These are phyloP conservation scores for Meda fulgida DNA, from an alignment of 2,797 vertebrate genomes.

Conservation along the genomic window DNA sequence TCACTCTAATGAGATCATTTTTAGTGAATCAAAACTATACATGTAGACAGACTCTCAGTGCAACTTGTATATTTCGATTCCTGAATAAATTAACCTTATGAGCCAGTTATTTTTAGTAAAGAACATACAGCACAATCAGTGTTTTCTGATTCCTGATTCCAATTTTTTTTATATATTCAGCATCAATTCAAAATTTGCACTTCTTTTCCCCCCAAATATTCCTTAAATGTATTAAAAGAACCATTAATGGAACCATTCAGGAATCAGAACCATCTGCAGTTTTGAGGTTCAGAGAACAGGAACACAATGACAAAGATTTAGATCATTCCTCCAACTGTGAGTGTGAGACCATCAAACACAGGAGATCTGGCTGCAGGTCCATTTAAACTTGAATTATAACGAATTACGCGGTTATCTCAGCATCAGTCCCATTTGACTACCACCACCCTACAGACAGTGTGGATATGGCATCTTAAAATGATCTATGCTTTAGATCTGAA, in stretches of 20 bases:
- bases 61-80: background rate
- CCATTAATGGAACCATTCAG: constrained; percentile 2
- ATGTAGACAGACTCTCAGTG: no score
- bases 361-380: constrained; percentile 29
- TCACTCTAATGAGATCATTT: no score
- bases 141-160: background rate
- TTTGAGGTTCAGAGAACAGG: constrained; percentile 12
- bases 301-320: constrained; percentile 16
- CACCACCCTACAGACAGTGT: constrained; percentile 15
- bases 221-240: background rate
- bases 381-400: constrained; percentile 42
- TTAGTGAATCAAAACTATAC: background rate
- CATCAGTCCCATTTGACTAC: constrained; percentile 33
- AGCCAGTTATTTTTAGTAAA: background rate
- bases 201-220: background rate
- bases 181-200: background rate
- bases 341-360: background rate
- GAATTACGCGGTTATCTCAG: constrained; percentile 25
- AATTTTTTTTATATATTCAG: background rate
- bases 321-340: constrained; percentile 23
- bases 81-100: background rate
- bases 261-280: constrained; percentile 2
- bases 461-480: constrained; percentile 39
- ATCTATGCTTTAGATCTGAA: constrained; percentile 37
- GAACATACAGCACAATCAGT: background rate